Conservation (phyloP, 37 sponge, comb jelly and placozoan genomes). For the Aphrocallistes beatrix region DNA sequence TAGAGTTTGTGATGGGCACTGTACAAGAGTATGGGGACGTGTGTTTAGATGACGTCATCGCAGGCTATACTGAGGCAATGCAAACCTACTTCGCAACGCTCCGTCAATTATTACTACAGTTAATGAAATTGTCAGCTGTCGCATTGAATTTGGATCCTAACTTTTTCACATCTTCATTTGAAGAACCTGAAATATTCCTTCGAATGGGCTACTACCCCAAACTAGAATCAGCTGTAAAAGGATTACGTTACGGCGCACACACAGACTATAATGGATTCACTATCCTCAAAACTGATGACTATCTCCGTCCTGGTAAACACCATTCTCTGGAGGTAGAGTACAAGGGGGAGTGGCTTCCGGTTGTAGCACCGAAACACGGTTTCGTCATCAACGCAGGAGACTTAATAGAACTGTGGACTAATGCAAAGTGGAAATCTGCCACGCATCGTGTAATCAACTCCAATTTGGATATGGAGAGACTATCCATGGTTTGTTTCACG, state of each 20-base stretch:
- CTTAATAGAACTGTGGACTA: not conserved
- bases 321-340: not conserved
- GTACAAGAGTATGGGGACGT: not conserved
- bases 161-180: not conserved
- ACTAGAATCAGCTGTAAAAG: not conserved
- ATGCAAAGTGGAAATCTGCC: not conserved
- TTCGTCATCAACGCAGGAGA: not conserved
- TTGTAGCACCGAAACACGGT: not conserved
- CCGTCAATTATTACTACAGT: not conserved
- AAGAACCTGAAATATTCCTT: not conserved
- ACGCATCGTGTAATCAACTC: not conserved
- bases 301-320: not conserved
- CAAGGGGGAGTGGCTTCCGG: not conserved
- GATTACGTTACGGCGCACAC: not conserved
- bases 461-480: not conserved
- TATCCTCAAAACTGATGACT: not conserved
- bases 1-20: not conserved
- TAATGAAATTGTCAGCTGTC: not conserved
- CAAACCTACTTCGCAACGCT: not conserved
- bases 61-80: not conserved
- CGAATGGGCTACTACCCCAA: not conserved
- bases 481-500: not conserved
- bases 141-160: not conserved
- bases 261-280: not conserved
- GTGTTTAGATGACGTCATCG: not conserved